Base-by-base conservation (phyloP, 2,113 vertebrate species). In the Meleagris gallopavo region DNA sequence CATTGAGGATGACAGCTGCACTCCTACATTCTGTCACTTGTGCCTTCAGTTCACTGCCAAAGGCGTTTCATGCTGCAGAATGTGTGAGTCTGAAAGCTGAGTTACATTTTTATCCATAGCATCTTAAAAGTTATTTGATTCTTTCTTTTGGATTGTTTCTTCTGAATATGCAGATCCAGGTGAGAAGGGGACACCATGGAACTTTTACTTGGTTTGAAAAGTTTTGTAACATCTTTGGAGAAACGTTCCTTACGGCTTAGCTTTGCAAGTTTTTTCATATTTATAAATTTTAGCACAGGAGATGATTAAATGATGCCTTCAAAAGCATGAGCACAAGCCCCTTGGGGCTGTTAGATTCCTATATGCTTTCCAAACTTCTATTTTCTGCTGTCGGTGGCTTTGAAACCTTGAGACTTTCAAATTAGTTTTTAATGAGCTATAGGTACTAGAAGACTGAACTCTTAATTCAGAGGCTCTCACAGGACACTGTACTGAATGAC, bases 391-490 rank as follows among this genome's bases (percentile, higher is more conserved):
- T 38, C 71, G 32, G 30, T 87, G 46, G 40, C 71, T 94, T 94
- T 92, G 70, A 82, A 92, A 85, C 64, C 61, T 73, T 62, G 62
- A 80, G 89, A 89, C 45, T 92, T 93, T 93, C 45, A 94, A 90
- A 94, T 89, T 60, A 84, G 62, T 60, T 94, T 94, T 89, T 87
- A 95, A 85, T 91, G 89, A 95, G 79, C 79, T 65, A 34, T 67
- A 93, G 67, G 54, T 88, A 66, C 22, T 91, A 29, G 50, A 93
- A 94, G 75, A 86, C 72, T 24, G 83, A 74, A 58, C 60, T 86
- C 58, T 80, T 91, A 94, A 93, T 93, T 94, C 87, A 91, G 83
- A 81, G 58, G 14, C 54, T 93, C 58, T 96, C 94, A 71, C 78
- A 89, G 73, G 93, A 21, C 65, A 34, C 58, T 87, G 17, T n/a